Conservation (phyloP, 2,797 vertebrate species). For the Megaceryle alcyon region DNA sequence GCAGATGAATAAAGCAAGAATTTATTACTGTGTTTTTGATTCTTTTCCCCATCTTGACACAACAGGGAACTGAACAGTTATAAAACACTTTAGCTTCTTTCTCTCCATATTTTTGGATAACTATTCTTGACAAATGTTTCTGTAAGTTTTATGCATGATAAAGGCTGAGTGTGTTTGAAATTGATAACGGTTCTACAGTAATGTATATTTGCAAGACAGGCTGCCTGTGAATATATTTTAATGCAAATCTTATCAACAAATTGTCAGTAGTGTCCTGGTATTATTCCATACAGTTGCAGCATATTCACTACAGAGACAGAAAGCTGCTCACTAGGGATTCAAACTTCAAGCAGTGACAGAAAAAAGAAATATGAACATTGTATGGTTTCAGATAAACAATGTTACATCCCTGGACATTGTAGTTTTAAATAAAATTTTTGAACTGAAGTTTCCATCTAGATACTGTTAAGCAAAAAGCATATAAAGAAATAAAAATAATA, state of each 20-base stretch:
- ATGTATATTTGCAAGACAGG: conserved; percentile 54
- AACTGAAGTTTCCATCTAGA: conserved; percentile 18
- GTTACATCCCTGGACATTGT: not conserved
- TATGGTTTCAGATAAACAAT: conserved; percentile 48
- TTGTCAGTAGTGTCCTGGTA: conserved; percentile 65
- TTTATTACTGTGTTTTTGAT: conserved; percentile 49
- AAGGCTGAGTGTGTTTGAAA: conserved; percentile 65
- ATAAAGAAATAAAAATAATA: not conserved
- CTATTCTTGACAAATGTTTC: conserved; percentile 48
- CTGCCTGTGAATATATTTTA: conserved; percentile 71
- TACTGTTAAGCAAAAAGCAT: not conserved
- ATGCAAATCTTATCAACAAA: conserved; percentile 73
- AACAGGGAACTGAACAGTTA: conserved; percentile 24
- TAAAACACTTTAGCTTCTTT: conserved; percentile 33
- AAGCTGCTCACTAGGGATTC: conserved; percentile 45
- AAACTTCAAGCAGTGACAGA: conserved; percentile 16
- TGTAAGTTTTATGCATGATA: conserved; percentile 57
- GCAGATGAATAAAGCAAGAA: conserved; percentile 25
- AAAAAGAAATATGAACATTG: conserved; percentile 36
- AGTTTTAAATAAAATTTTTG: conserved; percentile 34
- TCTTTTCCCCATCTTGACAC: conserved; percentile 34
- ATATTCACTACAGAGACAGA: conserved; percentile 15
- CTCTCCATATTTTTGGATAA: conserved; percentile 20
- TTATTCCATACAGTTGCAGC: conserved; percentile 41
- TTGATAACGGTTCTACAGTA: conserved; percentile 68